phyloP scores from a whole-genome alignment of 1,140 invertebrate species.

The Homarus americanus region DNA sequence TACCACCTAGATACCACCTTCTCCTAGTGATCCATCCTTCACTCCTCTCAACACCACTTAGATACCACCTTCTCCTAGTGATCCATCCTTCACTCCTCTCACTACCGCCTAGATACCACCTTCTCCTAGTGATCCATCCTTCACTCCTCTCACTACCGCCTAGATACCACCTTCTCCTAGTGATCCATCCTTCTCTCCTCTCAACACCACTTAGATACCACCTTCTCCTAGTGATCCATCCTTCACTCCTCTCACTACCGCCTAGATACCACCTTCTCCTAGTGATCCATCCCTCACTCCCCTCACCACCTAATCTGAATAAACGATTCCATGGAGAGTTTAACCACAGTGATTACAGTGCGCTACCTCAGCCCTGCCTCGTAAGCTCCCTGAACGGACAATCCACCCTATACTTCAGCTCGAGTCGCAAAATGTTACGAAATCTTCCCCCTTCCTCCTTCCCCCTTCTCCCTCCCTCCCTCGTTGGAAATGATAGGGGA shows the following conservation, averaged over 20 bases:
- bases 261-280: not conserved
- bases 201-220: too few relatives aligned
- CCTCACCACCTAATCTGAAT: constrained; percentile 61
- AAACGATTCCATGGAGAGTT: constrained; percentile 39
- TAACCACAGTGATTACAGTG: constrained; percentile 36
- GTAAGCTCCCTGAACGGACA: constrained; percentile 23
- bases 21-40: too few relatives aligned
- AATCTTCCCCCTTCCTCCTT: not conserved
- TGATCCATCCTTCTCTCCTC: too few relatives aligned
- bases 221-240: too few relatives aligned
- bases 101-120: too few relatives aligned
- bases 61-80: too few relatives aligned
- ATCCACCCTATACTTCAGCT: constrained; percentile 42
- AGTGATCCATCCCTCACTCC: constrained; percentile 34
- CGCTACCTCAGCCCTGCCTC: constrained; percentile 29
- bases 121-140: constrained; percentile 12
- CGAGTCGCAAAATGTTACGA: not conserved
- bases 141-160: constrained; percentile 44
- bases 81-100: too few relatives aligned
- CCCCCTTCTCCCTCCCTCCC: not conserved
- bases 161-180: too few relatives aligned
- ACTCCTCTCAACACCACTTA: too few relatives aligned
- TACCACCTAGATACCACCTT: too few relatives aligned
- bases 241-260: too few relatives aligned
- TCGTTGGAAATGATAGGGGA: constrained; percentile 52